phyloP scores from a whole-genome alignment of 2,113 vertebrate species.

The Thoracochromis brauschi region DNA sequence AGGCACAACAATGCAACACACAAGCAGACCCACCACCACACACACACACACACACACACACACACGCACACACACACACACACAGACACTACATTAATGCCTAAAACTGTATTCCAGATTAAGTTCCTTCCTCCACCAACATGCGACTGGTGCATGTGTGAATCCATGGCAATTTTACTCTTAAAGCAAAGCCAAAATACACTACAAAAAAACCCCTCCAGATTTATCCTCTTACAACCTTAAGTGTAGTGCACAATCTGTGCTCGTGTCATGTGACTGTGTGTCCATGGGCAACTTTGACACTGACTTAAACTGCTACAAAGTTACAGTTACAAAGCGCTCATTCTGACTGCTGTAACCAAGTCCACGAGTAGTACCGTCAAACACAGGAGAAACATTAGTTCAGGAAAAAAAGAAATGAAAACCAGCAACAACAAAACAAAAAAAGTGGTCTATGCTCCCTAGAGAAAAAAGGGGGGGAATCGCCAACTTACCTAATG shows the following conservation, averaged over 20 bases:
- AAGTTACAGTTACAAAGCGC: not conserved
- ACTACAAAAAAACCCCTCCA: not conserved
- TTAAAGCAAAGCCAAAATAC: not conserved
- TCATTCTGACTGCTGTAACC: not conserved
- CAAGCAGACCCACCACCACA: not conserved
- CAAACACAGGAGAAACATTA: constrained; percentile 1
- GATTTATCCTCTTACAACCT: not conserved
- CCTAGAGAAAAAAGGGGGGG: not conserved
- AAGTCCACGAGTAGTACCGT: not conserved
- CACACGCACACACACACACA: not conserved
- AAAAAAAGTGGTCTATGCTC: not conserved
- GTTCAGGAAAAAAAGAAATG: not conserved
- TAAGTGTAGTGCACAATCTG: not conserved
- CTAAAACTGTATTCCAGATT: not conserved
- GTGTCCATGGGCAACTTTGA: not conserved
- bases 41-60: not conserved
- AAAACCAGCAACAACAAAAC: not conserved
- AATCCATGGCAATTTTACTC: not conserved
- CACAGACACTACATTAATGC: not conserved
- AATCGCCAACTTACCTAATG: not conserved
- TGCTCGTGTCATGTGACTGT: not conserved
- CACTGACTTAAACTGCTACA: not conserved
- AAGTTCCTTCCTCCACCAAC: not conserved
- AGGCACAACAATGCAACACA: constrained; percentile 13
- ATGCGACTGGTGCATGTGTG: not conserved